phyloP scores from a whole-genome alignment of 2,113 vertebrate genomes.

The Probosciger aterrimus region DNA sequence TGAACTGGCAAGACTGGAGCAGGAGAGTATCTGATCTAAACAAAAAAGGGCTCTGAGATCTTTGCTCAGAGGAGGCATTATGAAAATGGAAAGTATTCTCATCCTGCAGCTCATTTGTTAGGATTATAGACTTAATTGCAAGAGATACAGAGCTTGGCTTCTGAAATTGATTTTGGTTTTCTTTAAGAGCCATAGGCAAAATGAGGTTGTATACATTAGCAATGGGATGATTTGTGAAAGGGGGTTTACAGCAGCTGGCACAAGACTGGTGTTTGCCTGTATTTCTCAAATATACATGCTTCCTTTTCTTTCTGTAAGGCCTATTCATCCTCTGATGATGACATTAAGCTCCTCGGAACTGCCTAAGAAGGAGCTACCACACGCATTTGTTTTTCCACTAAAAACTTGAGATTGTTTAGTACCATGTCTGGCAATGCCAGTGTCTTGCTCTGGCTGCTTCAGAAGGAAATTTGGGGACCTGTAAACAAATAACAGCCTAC shows the following conservation, averaged over 20 bases:
- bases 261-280: background rate
- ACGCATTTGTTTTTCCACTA: background rate
- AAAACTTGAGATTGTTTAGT: background rate
- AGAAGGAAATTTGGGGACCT: background rate
- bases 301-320: background rate
- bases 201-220: background rate
- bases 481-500: background rate
- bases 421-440: background rate
- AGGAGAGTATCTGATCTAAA: background rate
- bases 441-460: background rate
- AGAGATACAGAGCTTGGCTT: background rate
- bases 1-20: background rate
- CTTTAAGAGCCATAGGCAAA: background rate
- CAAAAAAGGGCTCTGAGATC: background rate
- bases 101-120: background rate
- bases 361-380: background rate
- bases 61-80: background rate
- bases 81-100: background rate
- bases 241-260: background rate
- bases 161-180: background rate
- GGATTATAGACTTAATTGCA: background rate
- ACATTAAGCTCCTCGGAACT: background rate
- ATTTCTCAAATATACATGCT: background rate
- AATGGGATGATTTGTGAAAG: background rate
- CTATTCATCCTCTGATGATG: background rate